phyloP scores from a whole-genome alignment of 1,140 invertebrate species.

The Sycophaga agraensis region DNA sequence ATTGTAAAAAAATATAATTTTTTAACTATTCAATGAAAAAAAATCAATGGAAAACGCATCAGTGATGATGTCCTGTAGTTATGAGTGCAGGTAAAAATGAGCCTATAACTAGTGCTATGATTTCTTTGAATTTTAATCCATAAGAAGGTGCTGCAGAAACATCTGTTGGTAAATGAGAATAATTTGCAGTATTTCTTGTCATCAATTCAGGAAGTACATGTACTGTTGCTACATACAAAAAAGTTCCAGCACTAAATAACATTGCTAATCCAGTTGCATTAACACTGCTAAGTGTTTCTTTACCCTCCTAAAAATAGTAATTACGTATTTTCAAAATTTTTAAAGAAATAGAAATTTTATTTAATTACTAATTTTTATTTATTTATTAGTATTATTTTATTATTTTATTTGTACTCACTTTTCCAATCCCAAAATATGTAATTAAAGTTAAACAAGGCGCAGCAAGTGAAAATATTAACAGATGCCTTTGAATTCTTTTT shows the following conservation, averaged over 20 bases:
- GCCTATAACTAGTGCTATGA: slow-evolving; percentile 81
- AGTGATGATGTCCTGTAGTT: slow-evolving; percentile 91
- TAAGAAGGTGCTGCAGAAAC: slow-evolving; percentile 58
- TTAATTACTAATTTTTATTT: background rate
- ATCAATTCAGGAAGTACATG: slow-evolving; percentile 95
- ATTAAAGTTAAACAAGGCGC: slow-evolving; percentile 88
- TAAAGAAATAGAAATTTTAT: slow-evolving; percentile 3
- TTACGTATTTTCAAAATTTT: background rate
- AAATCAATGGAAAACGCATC: no score
- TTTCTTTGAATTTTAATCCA: slow-evolving; percentile 74
- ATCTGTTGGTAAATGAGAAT: slow-evolving; percentile 57
- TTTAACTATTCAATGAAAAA: no score
- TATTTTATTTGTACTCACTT: slow-evolving; percentile 63
- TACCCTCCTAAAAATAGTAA: slow-evolving; percentile 60
- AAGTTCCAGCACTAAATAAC: slow-evolving; percentile 98
- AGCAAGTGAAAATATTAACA: slow-evolving; percentile 91
- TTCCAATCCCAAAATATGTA: slow-evolving; percentile 92
- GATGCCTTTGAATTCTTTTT: slow-evolving; percentile 82
- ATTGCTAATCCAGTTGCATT: slow-evolving; percentile 95
- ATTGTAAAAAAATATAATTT: no score
- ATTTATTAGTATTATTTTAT: background rate
- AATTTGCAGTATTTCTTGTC: slow-evolving; percentile 54
- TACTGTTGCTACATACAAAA: slow-evolving; percentile 97
- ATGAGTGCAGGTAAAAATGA: slow-evolving; percentile 84
- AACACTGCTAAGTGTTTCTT: slow-evolving; percentile 74